A percentile compares a stretch with the other conserved stretches of the same genome.
These are phyloP conservation scores for Distichodus sexfasciatus DNA, from an alignment of 2,797 vertebrate species.

Conservation along the genomic window DNA sequence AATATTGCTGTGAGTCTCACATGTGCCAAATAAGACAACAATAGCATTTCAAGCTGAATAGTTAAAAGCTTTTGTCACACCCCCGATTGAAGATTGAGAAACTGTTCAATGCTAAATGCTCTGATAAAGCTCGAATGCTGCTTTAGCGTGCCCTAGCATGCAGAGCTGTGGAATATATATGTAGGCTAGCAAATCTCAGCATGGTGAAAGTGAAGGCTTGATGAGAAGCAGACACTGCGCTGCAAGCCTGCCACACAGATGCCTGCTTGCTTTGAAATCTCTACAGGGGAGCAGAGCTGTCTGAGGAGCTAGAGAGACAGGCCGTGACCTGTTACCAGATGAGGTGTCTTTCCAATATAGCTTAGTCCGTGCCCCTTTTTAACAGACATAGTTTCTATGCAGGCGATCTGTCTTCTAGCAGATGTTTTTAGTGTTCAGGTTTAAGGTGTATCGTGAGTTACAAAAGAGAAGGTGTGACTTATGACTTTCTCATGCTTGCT, in stretches of 20 bases:
- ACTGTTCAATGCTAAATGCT: not conserved
- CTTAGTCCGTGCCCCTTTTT: not conserved
- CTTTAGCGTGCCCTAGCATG: not conserved
- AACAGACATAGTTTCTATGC: not conserved
- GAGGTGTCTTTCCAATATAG: not conserved
- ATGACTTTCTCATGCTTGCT: not conserved
- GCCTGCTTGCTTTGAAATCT: slow-evolving; percentile 42
- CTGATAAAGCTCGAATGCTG: not conserved
- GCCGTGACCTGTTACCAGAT: slow-evolving; percentile 14
- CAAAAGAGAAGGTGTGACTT: not conserved
- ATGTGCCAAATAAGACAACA: not conserved
- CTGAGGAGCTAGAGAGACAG: slow-evolving; percentile 9
- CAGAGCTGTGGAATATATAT: slow-evolving; percentile 3
- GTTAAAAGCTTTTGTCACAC: not conserved
- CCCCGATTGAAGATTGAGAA: not conserved
- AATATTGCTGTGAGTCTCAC: not conserved
- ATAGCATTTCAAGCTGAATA: not conserved
- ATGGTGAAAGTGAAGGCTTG: slow-evolving; percentile 14
- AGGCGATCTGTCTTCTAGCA: not conserved
- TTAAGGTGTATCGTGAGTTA: not conserved
- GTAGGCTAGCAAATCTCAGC: not conserved
- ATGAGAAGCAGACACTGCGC: slow-evolving; percentile 35
- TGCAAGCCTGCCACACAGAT: slow-evolving; percentile 38
- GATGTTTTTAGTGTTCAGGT: slow-evolving; percentile 20
- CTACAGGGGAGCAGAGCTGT: slow-evolving; percentile 35